Evolutionary conservation across 2,888 invertebrate genomes (phyloP), one percentile per base, ranked within the genome.

Genomic region (Pediacus dermestoides): DNA sequence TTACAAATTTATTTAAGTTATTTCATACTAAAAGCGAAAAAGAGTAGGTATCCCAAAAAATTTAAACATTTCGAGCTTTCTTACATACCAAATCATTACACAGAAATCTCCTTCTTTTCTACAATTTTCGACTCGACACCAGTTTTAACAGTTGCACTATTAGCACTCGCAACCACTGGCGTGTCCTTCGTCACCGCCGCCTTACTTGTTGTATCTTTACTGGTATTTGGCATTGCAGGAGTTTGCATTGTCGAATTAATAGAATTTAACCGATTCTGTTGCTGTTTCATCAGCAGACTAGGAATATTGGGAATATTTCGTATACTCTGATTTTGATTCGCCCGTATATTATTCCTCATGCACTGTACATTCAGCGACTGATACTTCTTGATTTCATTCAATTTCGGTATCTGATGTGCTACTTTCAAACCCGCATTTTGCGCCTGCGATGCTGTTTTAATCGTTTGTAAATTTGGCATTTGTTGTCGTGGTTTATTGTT

Each of bases 291-390:
- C 23, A 78, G 73, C 50, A 80, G 50, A 4, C 77, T 70, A 34
- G 78, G 78, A 3, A 80, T 80, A 64, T 80, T 80, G 3, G 80
- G 80, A 46, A 81, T 80, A 51, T 76, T 79, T 25, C 80, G 67
- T 14, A 80, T 76, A 12, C 74, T 76, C 39, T 78, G 78, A 56
- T 80, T 80, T 59, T 73, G 66, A 53, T 68, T 65, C 1, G 68
- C 66, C 16, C 66, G 48, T 41, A 63, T 48, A 37, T 52, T 66
- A 37, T 52, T 66, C 22, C 65, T 46, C 22, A 63, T 57, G 36
- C 64, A 60, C 1, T 57, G 53, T 7, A n/a, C 18, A 36, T 53
- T 61, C 18, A 55, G 42, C 31, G 64, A 53, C 28, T 66, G 43
- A 43, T 64, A 66, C 37, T 67, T 67, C 42, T 60, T 68, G 27